Evolutionary conservation across 2,888 invertebrate species (phyloP), one percentile per base, ranked within the genome.

Genomic region (Apotomis capreana): DNA sequence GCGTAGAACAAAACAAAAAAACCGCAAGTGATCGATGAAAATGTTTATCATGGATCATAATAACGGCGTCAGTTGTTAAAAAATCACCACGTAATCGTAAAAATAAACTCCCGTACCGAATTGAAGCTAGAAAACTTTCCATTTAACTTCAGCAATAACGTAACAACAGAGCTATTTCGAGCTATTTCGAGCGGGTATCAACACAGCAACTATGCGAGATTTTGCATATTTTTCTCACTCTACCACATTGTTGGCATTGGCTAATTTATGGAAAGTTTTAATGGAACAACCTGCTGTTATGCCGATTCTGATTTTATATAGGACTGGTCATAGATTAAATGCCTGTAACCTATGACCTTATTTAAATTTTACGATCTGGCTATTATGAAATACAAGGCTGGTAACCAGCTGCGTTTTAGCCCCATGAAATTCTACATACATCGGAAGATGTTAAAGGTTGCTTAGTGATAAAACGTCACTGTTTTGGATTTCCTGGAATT

Each of bases 191-290:
- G 46, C 63, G 54, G 70, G 37, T 67, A 57, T 51, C 60, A 67
- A 55, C 67, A 70, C 12, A 46, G 46, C 59, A 70, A 51, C 55
- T 61, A 37, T 64, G 55, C 69, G 36, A 5, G 26, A 61, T 61
- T 70, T 70, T 49, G 67, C 67, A 70, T 70, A 67, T 67, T 64
- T 57, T 60, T 64, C 69, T 70, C 52, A 36, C 60, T 67, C 59
- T 26, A 12, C 65, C 44, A 67, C 67, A 70, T 67, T 65, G 59
- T 46, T 63, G 57, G 40, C 52, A 59, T 55, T 49, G 49, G 49
- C 60, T 60, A 63, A 63, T 70, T 67, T 70, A 70, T 70, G 70
- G 70, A 67, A 57, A 70, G 49, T 67, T 67, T 61, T 67, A 70
- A 70, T 49, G 51, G 60, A 54, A 61, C 13, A 69, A 51, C 65